Evolutionary conservation across 2,797 vertebrate genomes (phyloP), one percentile per base, ranked within the genome.

Genomic region (Falco peregrinus): DNA sequence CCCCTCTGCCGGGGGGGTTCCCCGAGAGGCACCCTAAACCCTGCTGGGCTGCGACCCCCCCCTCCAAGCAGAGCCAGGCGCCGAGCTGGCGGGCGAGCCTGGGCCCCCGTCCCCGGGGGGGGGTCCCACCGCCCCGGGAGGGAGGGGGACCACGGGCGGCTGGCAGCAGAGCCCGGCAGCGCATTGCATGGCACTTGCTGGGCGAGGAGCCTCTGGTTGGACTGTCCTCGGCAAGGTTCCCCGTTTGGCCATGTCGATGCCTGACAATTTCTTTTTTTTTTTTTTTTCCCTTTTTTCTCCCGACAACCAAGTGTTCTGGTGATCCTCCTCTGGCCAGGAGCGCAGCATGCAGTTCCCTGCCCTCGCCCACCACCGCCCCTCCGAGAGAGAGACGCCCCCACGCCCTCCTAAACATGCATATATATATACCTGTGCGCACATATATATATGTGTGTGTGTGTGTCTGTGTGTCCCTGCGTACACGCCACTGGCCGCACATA

Each of bases 241-340:
- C 96, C 97, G 98, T 99, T 97, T 99, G 99, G 99, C 99, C 99
- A 99, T 99, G 98, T 98, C 97, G 99, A 99, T 99, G 99, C 99
- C 99, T 99, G 98, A 98, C 97, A 96, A 98, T 94, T 96, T 83
- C 68, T 95, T 90, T 96, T 73, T 96, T 70, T 95, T 95, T 89
- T 92, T 41, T 11, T 41, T 41, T 41, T 41, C 13, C 11, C 14
- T 91, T 94, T 84, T 86, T 47, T 7, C 21, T 96, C 35, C 93
- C 20, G 63, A 96, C 83, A 97, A 96, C 91, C 89, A 57, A 96
- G 96, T 95, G 97, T 98, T 97, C 91, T 97, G 97, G 96, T 96
- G 90, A 97, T 96, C 95, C 95, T 98, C 90, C 97, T 97, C 70
- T 54, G 77, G 95, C 97, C 97, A 97, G 95, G 26, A 98, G 97